phyloP scores from a whole-genome alignment of 2,113 vertebrate genomes.

The Oriolus oriolus region DNA sequence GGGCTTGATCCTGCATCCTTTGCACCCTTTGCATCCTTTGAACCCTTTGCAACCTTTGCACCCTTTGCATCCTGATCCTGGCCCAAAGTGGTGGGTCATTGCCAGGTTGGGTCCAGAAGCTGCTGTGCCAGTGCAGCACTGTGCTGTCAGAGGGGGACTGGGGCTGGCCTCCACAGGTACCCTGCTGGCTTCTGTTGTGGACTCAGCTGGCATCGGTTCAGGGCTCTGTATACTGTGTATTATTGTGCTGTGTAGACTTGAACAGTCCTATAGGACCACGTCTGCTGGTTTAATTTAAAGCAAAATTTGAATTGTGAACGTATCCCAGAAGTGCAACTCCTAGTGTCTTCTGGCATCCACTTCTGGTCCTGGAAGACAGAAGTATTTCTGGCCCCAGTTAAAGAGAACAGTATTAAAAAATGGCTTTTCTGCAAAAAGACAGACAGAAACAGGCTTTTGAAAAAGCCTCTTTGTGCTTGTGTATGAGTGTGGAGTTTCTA shows the following conservation, averaged over 20 bases:
- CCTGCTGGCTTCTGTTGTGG: not conserved
- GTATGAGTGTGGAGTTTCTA: not conserved
- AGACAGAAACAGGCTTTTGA: not conserved
- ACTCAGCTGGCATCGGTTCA: not conserved
- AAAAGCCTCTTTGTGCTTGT: not conserved
- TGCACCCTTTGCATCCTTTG: not conserved
- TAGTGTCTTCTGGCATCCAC: not conserved
- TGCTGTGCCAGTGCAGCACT: not conserved
- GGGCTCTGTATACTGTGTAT: not conserved
- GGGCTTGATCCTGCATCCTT: not conserved
- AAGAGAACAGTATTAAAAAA: not conserved
- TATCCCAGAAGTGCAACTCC: not conserved
- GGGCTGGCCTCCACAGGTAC: not conserved
- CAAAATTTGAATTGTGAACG: not conserved
- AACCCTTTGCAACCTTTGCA: not conserved
- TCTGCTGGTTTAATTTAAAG: not conserved
- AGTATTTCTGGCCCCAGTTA: not conserved
- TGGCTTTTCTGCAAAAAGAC: not conserved
- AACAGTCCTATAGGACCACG: not conserved
- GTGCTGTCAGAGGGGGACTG: rapidly evolving
- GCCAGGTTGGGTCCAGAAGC: not conserved
- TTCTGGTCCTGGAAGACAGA: not conserved
- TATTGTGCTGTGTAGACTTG: not conserved
- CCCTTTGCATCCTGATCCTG: not conserved
- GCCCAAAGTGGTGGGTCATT: rapidly evolving